phyloP scores from a whole-genome alignment of 1,140 invertebrate genomes.

The Gonatopus flavifemur region DNA sequence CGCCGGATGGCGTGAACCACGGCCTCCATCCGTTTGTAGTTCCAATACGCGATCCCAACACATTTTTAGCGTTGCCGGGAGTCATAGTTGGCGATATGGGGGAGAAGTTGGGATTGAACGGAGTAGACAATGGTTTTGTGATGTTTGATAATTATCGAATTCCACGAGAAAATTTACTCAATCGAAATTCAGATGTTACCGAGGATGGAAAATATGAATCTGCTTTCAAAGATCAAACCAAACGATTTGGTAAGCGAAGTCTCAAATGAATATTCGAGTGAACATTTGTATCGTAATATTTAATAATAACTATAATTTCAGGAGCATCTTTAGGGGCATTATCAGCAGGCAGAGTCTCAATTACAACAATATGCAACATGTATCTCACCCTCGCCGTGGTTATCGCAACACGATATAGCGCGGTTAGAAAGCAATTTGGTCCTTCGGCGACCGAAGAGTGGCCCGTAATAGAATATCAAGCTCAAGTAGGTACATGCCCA shows the following conservation, averaged over 20 bases:
- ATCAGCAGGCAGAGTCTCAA: constrained; percentile 78
- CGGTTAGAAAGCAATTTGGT: constrained; percentile 87
- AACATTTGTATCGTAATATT: not conserved
- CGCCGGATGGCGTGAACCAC: constrained; percentile 75
- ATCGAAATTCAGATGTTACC: constrained; percentile 85
- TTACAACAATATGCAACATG: constrained; percentile 72
- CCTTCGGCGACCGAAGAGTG: constrained; percentile 67
- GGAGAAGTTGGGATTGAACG: constrained; percentile 84
- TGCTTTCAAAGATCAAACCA: constrained; percentile 73
- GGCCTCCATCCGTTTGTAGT: constrained; percentile 86
- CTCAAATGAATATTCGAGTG: not conserved
- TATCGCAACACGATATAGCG: constrained; percentile 89
- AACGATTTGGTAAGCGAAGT: constrained; percentile 70
- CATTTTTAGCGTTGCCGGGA: constrained; percentile 71
- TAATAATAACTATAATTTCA: constrained; percentile 24
- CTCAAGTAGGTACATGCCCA: constrained; percentile 66
- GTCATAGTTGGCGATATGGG: constrained; percentile 81
- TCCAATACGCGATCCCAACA: constrained; percentile 77
- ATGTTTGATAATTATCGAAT: constrained; percentile 86
- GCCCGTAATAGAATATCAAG: constrained; percentile 89
- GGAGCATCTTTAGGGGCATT: constrained; percentile 81
- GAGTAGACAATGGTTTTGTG: constrained; percentile 89
- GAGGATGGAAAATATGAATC: constrained; percentile 80
- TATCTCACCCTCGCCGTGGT: constrained; percentile 72
- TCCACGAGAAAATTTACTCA: constrained; percentile 79